Conservation (phyloP, 2,797 vertebrate genomes). For the Lagocephalus sceleratus region DNA sequence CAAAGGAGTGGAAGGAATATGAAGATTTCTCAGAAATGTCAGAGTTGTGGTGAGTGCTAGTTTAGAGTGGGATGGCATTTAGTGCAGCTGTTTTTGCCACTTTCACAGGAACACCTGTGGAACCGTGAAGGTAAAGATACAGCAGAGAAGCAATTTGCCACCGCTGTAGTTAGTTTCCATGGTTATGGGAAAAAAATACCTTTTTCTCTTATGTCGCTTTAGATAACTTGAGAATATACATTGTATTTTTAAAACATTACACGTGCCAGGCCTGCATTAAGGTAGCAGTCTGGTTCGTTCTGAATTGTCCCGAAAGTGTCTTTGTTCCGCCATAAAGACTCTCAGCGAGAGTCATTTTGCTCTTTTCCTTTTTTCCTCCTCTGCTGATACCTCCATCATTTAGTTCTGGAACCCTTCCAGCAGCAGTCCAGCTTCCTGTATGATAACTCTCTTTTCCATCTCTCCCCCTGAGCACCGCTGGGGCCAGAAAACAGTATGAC, state of each 20-base stretch:
- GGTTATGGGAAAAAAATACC: slow-evolving; percentile 57
- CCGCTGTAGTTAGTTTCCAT: slow-evolving; percentile 51
- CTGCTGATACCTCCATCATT: slow-evolving; percentile 58
- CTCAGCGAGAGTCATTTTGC: slow-evolving; percentile 45
- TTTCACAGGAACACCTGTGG: slow-evolving; percentile 12
- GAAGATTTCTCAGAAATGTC: not conserved
- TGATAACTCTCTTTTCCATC: slow-evolving; percentile 55
- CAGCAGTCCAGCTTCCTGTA: slow-evolving; percentile 46
- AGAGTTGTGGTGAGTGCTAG: slow-evolving; percentile 1
- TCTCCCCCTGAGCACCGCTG: slow-evolving; percentile 56
- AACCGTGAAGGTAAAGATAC: slow-evolving; percentile 24
- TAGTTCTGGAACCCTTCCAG: slow-evolving; percentile 59
- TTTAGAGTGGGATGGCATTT: slow-evolving; percentile 14
- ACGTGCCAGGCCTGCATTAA: slow-evolving; percentile 57
- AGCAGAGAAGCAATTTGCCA: slow-evolving; percentile 22
- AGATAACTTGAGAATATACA: slow-evolving; percentile 54
- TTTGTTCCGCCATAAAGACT: slow-evolving; percentile 52
- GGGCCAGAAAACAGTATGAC: slow-evolving; percentile 64
- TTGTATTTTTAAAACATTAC: slow-evolving; percentile 71
- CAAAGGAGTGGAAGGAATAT: no score
- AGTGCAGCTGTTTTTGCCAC: slow-evolving; percentile 14
- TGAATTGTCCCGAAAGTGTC: slow-evolving; percentile 30
- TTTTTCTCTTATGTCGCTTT: slow-evolving; percentile 59
- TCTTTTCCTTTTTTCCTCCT: slow-evolving; percentile 43
- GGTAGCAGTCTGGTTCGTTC: slow-evolving; percentile 57